These are phyloP conservation scores for Corapipo altera DNA, from an alignment of 2,113 vertebrate species.

Conservation along the genomic window DNA sequence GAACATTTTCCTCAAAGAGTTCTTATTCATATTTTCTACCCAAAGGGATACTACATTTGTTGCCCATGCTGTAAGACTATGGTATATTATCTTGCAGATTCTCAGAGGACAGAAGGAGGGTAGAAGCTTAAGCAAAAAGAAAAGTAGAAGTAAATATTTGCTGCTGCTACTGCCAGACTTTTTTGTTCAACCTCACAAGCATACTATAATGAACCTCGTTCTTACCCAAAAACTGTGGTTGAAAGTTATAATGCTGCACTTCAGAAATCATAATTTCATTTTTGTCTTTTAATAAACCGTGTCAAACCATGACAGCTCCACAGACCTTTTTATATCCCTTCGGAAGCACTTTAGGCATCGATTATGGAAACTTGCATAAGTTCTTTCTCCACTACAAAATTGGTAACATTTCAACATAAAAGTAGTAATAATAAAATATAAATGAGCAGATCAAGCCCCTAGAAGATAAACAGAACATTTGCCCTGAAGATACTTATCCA, in stretches of 20 bases:
- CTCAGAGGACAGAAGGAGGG: background rate
- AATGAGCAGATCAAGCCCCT: background rate
- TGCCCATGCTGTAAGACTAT: background rate
- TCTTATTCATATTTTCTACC: background rate
- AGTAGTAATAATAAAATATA: background rate
- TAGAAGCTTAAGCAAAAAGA: background rate
- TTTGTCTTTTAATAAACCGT: background rate
- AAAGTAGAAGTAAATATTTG: background rate
- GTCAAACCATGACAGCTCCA: no score
- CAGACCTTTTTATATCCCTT: background rate
- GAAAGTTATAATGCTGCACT: background rate
- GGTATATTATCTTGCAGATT: background rate
- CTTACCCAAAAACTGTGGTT: background rate
- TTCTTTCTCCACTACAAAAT: background rate
- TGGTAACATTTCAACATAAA: background rate
- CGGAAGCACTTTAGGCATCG: background rate
- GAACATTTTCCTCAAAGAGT: background rate
- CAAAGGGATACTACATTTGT: background rate
- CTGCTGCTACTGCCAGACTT: background rate
- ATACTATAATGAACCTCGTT: background rate
- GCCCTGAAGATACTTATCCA: background rate
- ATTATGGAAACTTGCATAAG: background rate
- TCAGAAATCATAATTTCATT: background rate
- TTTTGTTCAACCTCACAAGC: background rate
- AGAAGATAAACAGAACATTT: constrained; percentile 10